Conservation (phyloP, 2,888 invertebrate genomes). For the Dromius quadrimaculatus region DNA sequence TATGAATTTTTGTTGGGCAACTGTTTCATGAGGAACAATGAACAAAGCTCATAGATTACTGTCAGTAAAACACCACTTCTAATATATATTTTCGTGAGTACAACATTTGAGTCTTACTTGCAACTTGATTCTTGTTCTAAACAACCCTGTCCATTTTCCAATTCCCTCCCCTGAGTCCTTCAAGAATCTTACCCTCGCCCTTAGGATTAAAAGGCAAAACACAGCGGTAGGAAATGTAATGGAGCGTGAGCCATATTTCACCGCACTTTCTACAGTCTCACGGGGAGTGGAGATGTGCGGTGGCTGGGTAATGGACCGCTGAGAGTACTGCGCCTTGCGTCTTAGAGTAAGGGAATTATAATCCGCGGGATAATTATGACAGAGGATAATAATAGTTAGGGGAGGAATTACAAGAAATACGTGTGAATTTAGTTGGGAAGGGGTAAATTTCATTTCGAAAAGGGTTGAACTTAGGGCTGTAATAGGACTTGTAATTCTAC, state of each 20-base stretch:
- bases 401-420: neutral
- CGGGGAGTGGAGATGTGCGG: neutral
- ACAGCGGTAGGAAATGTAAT: constrained; percentile 60
- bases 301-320: constrained; percentile 12
- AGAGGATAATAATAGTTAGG: neutral
- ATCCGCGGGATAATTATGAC: constrained; percentile 28
- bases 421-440: too few species aligned
- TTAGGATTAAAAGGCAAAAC: constrained; percentile 56
- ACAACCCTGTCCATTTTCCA: neutral
- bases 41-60: too few species aligned
- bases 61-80: too few species aligned
- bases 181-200: constrained; percentile 5
- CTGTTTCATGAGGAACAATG: too few species aligned
- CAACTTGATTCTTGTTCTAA: too few species aligned
- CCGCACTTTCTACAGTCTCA: too few species aligned
- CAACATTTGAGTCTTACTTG: too few species aligned
- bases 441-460: too few species aligned
- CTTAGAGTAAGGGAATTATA: constrained; percentile 10
- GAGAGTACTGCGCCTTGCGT: constrained; percentile 2
- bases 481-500: too few species aligned
- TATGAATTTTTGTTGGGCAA: too few species aligned
- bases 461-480: too few species aligned
- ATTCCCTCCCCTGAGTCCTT: neutral
- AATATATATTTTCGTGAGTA: too few species aligned
- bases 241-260: constrained; percentile 60